These are phyloP conservation scores for Xiphophorus maculatus DNA, from an alignment of 2,113 vertebrate species.

Conservation along the genomic window DNA sequence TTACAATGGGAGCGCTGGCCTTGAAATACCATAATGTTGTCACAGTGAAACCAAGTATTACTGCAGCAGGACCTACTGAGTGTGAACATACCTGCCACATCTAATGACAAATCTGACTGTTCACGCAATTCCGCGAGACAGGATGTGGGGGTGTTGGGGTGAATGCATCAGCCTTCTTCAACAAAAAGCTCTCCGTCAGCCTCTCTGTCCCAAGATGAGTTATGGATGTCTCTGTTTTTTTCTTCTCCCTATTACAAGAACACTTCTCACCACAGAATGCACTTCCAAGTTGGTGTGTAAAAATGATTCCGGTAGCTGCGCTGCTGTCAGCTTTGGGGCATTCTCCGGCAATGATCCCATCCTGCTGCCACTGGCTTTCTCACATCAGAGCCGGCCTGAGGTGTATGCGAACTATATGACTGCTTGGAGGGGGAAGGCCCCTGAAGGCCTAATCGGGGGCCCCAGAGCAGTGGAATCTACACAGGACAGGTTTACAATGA, in stretches of 20 bases:
- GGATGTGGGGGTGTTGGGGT: slow-evolving; percentile 78
- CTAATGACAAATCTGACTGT: slow-evolving; percentile 79
- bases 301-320: slow-evolving; percentile 59
- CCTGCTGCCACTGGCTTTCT: slow-evolving; percentile 28
- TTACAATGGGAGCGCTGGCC: slow-evolving; percentile 67
- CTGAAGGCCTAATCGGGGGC: too few species aligned
- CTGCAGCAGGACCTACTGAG: slow-evolving; percentile 62
- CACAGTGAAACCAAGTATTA: slow-evolving; percentile 74
- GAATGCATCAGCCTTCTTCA: slow-evolving; percentile 73
- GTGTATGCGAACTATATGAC: background rate
- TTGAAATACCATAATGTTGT: slow-evolving; percentile 77
- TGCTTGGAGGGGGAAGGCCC: background rate
- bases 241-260: slow-evolving; percentile 64
- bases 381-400: background rate
- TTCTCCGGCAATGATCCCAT: slow-evolving; percentile 52
- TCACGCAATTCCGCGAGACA: slow-evolving; percentile 76
- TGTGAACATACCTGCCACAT: slow-evolving; percentile 79
- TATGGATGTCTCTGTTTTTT: slow-evolving; percentile 52
- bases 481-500: background rate
- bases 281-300: slow-evolving; percentile 67
- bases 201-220: slow-evolving; percentile 69
- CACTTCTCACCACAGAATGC: slow-evolving; percentile 68
- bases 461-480: background rate
- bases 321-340: slow-evolving; percentile 55
- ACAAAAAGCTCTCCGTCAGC: slow-evolving; percentile 76